Percentiles rank a stretch among this genome's conserved stretches.
These are phyloP conservation scores for Catocala sponsa DNA, from an alignment of 2,888 invertebrate species.

Conservation along the genomic window DNA sequence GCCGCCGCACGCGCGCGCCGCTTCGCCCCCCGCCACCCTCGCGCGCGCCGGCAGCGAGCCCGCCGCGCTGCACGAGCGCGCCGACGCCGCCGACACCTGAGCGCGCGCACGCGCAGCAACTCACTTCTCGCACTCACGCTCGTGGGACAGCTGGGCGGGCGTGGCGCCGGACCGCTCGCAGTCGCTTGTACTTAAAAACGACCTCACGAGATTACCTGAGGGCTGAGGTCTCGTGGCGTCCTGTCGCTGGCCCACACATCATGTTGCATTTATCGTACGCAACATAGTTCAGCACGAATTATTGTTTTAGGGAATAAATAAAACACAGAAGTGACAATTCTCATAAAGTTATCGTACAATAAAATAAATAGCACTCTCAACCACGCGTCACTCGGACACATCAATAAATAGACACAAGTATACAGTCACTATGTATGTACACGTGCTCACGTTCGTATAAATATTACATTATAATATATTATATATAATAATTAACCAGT, in stretches of 20 bases:
- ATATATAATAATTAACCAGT: constrained; percentile 23
- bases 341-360: constrained; percentile 62
- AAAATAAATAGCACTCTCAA: constrained; percentile 73
- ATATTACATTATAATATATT: constrained; percentile 20
- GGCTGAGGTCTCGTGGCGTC: too few relatives aligned
- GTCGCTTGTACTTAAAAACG: too few relatives aligned
- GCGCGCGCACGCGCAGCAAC: not conserved
- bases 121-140: not conserved
- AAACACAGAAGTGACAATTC: constrained; percentile 33
- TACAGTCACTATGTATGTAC: constrained; percentile 36
- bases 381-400: constrained; percentile 55
- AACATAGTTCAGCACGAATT: too few relatives aligned
- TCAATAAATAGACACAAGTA: constrained; percentile 64
- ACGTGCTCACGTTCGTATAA: constrained; percentile 26
- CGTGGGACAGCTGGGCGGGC: not conserved
- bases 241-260: too few relatives aligned
- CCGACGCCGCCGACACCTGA: constrained; percentile 36
- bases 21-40: constrained; percentile 1
- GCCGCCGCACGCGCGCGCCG: constrained; percentile 27
- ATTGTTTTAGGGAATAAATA: constrained; percentile 14
- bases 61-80: constrained; percentile 4
- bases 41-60: not conserved
- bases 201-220: too few relatives aligned
- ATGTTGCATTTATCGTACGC: too few relatives aligned
- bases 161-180: too few relatives aligned